Conservation (phyloP, 2,888 invertebrate species). For the Heliconius aoede region DNA sequence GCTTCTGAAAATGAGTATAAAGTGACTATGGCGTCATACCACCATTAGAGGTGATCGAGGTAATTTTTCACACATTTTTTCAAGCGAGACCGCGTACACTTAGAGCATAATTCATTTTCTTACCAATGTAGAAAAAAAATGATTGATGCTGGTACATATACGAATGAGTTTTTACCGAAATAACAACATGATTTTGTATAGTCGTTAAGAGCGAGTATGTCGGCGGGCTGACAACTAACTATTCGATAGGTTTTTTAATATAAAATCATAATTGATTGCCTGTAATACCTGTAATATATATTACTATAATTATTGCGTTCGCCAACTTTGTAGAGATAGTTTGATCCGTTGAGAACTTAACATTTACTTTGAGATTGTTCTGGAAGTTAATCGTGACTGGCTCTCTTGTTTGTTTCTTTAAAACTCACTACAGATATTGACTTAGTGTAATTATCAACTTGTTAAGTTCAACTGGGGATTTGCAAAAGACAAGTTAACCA, state of each 20-base stretch:
- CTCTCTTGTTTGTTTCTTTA: conserved; percentile 37
- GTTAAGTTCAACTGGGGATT: conserved; percentile 5
- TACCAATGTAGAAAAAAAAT: conserved; percentile 69
- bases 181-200: conserved; percentile 61
- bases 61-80: conserved; percentile 78
- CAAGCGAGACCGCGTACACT: conserved; percentile 66
- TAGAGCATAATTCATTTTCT: conserved; percentile 70
- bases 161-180: conserved; percentile 64
- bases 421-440: conserved; percentile 30
- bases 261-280: conserved; percentile 52
- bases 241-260: conserved; percentile 56
- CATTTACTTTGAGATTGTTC: conserved; percentile 34
- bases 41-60: conserved; percentile 73
- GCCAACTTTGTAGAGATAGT: conserved; percentile 40
- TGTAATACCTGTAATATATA: conserved; percentile 33
- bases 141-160: conserved; percentile 69
- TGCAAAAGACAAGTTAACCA: not conserved
- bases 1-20: conserved; percentile 58
- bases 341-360: conserved; percentile 36
- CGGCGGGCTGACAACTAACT: conserved; percentile 57
- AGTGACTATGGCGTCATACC: conserved; percentile 62
- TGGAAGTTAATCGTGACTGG: conserved; percentile 35
- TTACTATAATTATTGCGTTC: conserved; percentile 44
- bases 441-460: conserved; percentile 28
- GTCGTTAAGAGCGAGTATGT: conserved; percentile 57